phyloP scores from a whole-genome alignment of 2,888 invertebrate species.

The Drosophila atripex region DNA sequence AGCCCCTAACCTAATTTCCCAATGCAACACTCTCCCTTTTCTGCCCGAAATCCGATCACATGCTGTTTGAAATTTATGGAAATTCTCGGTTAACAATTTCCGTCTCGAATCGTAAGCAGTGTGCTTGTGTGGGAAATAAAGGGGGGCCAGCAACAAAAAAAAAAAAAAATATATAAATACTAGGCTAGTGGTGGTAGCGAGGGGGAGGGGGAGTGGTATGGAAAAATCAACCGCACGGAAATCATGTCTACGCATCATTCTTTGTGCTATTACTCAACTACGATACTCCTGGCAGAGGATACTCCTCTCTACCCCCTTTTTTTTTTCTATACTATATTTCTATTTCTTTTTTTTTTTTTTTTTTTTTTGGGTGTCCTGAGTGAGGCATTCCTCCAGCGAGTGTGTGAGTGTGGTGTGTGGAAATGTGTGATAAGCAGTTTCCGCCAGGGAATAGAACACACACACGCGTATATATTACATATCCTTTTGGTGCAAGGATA shows the following conservation, averaged over 20 bases:
- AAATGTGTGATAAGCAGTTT: constrained; percentile 82
- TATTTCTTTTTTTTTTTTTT: constrained; percentile 15
- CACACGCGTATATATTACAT: not conserved
- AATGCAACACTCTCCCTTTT: constrained; percentile 1
- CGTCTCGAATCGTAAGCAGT: constrained; percentile 36
- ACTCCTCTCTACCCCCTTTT: constrained; percentile 4
- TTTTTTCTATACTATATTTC: constrained; percentile 23
- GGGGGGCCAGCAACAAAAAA: not conserved
- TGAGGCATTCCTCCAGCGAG: constrained; percentile 35
- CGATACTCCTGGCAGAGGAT: not conserved
- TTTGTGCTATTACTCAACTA: constrained; percentile 74
- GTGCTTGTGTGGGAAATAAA: constrained; percentile 13
- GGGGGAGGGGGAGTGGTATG: constrained; percentile 13
- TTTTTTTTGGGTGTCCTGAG: constrained; percentile 10
- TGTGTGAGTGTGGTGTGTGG: constrained; percentile 66
- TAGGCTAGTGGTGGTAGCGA: not conserved
- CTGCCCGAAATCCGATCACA: constrained; percentile 9
- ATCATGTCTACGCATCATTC: constrained; percentile 81
- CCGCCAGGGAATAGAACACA: constrained; percentile 72
- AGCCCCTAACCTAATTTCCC: constrained; percentile 18
- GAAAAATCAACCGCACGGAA: constrained; percentile 79
- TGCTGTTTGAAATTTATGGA: constrained; percentile 43
- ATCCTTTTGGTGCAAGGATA: constrained; percentile 10
- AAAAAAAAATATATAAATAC: not conserved
- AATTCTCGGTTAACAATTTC: constrained; percentile 42